phyloP scores from a whole-genome alignment of 2,888 invertebrate genomes.

The Hypomecis punctinalis region DNA sequence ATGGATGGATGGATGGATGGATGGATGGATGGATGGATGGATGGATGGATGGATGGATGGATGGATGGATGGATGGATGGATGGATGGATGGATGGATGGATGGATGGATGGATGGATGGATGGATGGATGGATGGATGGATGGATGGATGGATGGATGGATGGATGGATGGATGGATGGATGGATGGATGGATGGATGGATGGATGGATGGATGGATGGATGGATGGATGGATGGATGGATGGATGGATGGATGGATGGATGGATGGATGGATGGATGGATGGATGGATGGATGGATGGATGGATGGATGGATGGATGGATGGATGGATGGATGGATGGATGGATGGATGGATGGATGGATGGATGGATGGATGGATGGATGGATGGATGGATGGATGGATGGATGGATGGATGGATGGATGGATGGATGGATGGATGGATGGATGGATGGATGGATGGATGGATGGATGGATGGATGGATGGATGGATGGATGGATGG shows the following conservation, averaged over 20 bases:
- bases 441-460: slow-evolving; percentile 12
- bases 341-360: slow-evolving; percentile 11
- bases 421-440: slow-evolving; percentile 11
- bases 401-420: slow-evolving; percentile 11
- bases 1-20: slow-evolving; percentile 4
- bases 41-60: no score
- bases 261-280: slow-evolving; percentile 11
- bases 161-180: slow-evolving; percentile 11
- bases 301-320: slow-evolving; percentile 11
- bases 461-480: slow-evolving; percentile 12
- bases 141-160: slow-evolving; percentile 11
- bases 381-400: slow-evolving; percentile 11
- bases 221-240: slow-evolving; percentile 11
- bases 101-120: slow-evolving; percentile 11
- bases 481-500: slow-evolving; percentile 11
- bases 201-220: slow-evolving; percentile 11
- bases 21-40: slow-evolving; percentile 1
- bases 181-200: slow-evolving; percentile 11
- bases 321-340: slow-evolving; percentile 11
- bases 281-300: slow-evolving; percentile 11
- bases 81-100: no score
- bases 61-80: no score
- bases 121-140: slow-evolving; percentile 11
- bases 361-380: slow-evolving; percentile 11
- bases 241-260: slow-evolving; percentile 11